Evolutionary conservation across 2,797 vertebrate species (phyloP), one percentile per base, ranked within the genome.

Genomic region (Ptychadena robeensis): DNA sequence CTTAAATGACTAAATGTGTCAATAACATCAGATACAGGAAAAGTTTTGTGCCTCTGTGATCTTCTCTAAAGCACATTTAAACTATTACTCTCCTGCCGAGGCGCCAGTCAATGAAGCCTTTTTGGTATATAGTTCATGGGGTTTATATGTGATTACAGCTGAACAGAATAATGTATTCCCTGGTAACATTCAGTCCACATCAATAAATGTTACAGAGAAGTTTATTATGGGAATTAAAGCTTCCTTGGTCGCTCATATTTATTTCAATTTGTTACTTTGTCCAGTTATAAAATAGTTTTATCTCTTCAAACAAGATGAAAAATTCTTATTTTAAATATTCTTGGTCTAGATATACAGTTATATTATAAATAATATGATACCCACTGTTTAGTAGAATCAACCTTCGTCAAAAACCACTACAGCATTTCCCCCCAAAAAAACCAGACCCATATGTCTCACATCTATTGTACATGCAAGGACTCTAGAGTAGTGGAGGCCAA

Each of bases 171-270:
- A 71, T 80, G 37, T 63, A 30, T 6, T 35, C 15, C 32, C 53
- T 34, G 14, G 57, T 25, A 71, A 71, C 67, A 63, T 18, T 70
- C 35, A 31, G 31, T n/a, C 35, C 30, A 73, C 32, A 57, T 35
- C 30, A 79, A 38, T 40, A 59, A 80, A 38, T 63, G 69, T 28
- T 68, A 22, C 53, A 63, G 18, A 32, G 34, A 69, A 30, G 67
- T 57, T 10, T n/a, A 69, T 57, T 57, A 68, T n/a, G n/a, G 30
- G 15, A 68, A 37, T 28, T 27, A 44, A 11, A 34, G 63, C 40
- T 67, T 77, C 38, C 22, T 35, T 69, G 18, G 31, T 8, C 31
- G 38, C n/a, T 37, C 9, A 27, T n/a, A 37, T 61, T 57, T 25
- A 68, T 57, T 79, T 48, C 31, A 57, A 11, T 57, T n/a, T 57